Evolutionary conservation across 64 coral and sea anemone genomes (phyloP).

Genomic region (Stichodactyla helianthus): DNA sequence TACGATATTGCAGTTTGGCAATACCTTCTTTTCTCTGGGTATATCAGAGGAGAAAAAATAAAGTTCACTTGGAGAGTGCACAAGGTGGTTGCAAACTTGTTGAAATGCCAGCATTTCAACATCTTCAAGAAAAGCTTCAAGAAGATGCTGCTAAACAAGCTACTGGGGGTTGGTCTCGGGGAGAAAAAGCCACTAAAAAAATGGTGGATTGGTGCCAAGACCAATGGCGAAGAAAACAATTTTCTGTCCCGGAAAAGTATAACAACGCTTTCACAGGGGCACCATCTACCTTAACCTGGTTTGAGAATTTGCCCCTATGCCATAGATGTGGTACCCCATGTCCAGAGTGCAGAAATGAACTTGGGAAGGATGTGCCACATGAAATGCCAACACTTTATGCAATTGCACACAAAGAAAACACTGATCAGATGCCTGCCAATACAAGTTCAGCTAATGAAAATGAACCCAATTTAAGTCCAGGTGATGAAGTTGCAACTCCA

Average conservation of each 20-base stretch:
- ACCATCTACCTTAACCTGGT: neutral
- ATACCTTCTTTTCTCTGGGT: constrained; percentile 13
- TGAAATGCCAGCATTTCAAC: constrained; percentile 19
- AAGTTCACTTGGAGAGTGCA: constrained; percentile 22
- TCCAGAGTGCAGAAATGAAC: constrained; percentile 6
- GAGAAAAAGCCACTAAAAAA: neutral
- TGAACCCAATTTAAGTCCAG: no score
- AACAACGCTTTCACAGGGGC: neutral
- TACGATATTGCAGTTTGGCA: constrained; percentile 51
- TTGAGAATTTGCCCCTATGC: constrained; percentile 1
- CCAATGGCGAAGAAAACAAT: constrained; percentile 26
- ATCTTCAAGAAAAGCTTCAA: constrained; percentile 9
- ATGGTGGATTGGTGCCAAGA: constrained; percentile 43
- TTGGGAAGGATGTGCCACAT: neutral
- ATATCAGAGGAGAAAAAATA: neutral
- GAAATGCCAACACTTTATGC: neutral
- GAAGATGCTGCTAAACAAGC: constrained; percentile 9
- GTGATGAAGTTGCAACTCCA: no score
- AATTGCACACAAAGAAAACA: neutral
- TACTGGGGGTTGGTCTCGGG: neutral
- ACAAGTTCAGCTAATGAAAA: no score
- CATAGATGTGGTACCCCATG: constrained; percentile 10
- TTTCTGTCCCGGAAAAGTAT: neutral
- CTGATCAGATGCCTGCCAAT: neutral
- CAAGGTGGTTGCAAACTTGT: constrained; percentile 20